A percentile compares a stretch with the other conserved stretches of the same genome.
Conservation (phyloP, 2,888 invertebrate species). For the Plusia festucae region DNA sequence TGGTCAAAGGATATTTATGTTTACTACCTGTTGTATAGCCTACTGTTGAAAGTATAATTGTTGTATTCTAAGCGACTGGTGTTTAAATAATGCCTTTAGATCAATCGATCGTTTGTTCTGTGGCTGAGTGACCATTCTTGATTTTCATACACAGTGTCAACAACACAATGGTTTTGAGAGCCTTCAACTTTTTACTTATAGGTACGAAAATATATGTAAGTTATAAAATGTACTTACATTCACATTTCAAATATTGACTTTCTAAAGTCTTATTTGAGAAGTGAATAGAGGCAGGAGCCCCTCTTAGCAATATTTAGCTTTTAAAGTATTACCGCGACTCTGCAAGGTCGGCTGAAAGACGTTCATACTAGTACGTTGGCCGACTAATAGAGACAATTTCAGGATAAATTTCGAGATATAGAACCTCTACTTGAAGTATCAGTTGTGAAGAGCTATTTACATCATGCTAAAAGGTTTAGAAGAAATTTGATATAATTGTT, state of each 20-base stretch:
- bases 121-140: too few species aligned
- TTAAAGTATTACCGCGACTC: not conserved
- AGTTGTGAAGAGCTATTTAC: not conserved
- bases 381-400: not conserved
- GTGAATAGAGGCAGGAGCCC: too few species aligned
- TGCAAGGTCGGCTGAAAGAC: slow-evolving; percentile 1
- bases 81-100: not conserved
- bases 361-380: not conserved
- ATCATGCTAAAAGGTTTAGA: not conserved
- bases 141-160: too few species aligned
- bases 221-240: too few species aligned
- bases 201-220: too few species aligned
- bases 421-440: not conserved
- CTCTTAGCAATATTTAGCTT: slow-evolving; percentile 1
- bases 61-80: not conserved
- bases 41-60: not conserved
- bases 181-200: too few species aligned
- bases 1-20: not conserved
- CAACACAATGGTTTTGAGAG: too few species aligned
- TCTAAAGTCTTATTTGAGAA: too few species aligned
- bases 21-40: not conserved
- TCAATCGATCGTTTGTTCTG: too few species aligned
- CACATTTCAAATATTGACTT: not conserved
- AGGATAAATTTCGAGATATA: not conserved
- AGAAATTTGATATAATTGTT: too few species aligned